phyloP scores from a whole-genome alignment of 2,113 vertebrate genomes.

The Psittacara wagleri region DNA sequence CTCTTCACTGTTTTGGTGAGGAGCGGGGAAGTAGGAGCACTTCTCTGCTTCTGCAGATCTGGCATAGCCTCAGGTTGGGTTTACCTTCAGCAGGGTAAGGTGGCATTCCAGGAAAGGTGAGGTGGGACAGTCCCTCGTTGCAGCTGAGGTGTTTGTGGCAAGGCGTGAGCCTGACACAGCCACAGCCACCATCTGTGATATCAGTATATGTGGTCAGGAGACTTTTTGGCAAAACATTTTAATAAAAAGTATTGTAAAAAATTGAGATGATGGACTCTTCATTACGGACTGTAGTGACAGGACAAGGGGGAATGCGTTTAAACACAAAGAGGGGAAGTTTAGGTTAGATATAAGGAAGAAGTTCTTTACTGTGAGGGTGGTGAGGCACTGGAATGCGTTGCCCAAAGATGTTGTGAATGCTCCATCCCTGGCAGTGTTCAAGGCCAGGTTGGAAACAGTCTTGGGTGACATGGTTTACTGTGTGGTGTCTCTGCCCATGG shows the following conservation, averaged over 20 bases:
- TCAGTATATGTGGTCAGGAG: not conserved
- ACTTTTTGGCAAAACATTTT: not conserved
- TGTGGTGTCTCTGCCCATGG: not conserved
- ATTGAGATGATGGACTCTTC: not conserved
- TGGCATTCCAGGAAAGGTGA: rapidly evolving
- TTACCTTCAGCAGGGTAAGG: not conserved
- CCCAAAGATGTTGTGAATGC: not conserved
- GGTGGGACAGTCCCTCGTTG: rapidly evolving
- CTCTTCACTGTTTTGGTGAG: not conserved
- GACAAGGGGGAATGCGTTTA: not conserved
- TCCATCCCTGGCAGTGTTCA: not conserved
- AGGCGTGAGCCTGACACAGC: not conserved
- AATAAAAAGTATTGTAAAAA: not conserved
- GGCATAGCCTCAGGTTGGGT: not conserved
- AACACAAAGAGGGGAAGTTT: not conserved
- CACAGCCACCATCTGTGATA: not conserved
- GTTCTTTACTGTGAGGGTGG: not conserved
- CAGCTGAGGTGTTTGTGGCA: not conserved
- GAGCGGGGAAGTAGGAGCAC: not conserved
- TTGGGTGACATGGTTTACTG: not conserved
- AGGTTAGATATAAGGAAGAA: not conserved
- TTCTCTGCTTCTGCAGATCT: not conserved
- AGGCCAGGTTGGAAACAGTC: not conserved
- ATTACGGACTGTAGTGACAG: rapidly evolving
- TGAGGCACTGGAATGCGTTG: not conserved